A percentile compares a stretch with the other conserved stretches of the same genome.
These are phyloP conservation scores for Rhinopomastus cyanomelas DNA, from an alignment of 2,113 vertebrate species.

Conservation along the genomic window DNA sequence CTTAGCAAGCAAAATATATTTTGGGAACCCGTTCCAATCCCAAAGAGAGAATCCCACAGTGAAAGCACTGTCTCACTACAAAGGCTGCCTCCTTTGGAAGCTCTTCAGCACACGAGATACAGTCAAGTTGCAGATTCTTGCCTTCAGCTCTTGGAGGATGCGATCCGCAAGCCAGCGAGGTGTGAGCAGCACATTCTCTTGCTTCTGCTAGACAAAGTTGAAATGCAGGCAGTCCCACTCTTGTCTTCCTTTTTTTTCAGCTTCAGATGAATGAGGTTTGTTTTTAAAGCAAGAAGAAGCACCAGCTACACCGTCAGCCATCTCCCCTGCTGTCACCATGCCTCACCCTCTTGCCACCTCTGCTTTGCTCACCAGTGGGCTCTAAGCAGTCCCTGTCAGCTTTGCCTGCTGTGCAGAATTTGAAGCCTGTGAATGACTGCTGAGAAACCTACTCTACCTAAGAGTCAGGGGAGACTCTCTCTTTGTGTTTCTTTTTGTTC, in stretches of 20 bases:
- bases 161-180: background rate
- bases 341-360: background rate
- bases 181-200: background rate
- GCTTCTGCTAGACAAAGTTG: background rate
- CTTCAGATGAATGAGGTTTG: background rate
- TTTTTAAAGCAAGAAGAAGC: background rate
- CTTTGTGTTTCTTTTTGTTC: constrained; percentile 51
- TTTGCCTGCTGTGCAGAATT: background rate
- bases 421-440: background rate
- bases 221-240: background rate
- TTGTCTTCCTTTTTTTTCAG: background rate
- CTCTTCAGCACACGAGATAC: background rate
- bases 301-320: background rate
- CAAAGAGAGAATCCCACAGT: background rate
- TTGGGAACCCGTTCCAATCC: background rate
- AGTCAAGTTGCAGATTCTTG: background rate
- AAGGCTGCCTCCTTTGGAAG: background rate
- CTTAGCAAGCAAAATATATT: background rate
- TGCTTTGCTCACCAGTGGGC: rapidly evolving
- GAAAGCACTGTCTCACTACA: background rate
- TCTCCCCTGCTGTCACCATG: background rate
- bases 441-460: background rate
- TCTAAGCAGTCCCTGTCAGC: background rate
- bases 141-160: background rate
- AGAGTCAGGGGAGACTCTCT: constrained; percentile 1